Conservation (phyloP, 2,888 invertebrate genomes). For the Pammene aurita region DNA sequence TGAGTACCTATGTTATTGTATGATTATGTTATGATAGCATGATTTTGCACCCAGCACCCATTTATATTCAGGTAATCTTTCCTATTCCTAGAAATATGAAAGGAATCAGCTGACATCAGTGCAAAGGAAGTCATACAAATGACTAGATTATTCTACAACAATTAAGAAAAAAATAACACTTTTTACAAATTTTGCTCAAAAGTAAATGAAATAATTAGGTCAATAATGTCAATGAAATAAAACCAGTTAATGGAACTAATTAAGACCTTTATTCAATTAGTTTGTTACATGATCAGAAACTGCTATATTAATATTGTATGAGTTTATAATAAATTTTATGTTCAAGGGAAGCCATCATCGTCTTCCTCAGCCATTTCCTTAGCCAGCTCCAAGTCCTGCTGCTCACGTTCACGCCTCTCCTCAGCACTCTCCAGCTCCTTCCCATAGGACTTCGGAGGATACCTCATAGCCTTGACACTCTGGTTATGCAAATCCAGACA, state of each 20-base stretch:
- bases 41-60: too few species aligned
- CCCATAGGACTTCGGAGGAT: slow-evolving; percentile 99
- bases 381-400: slow-evolving; percentile 99
- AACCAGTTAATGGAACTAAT: slow-evolving; percentile 1
- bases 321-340: slow-evolving; percentile 6
- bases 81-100: too few species aligned
- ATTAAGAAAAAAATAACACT: too few species aligned
- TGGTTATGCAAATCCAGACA: slow-evolving; percentile 99
- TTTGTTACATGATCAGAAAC: slow-evolving; percentile 25
- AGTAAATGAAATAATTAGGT: too few species aligned
- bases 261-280: slow-evolving; percentile 24
- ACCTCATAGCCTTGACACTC: slow-evolving; percentile 99
- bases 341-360: slow-evolving; percentile 91
- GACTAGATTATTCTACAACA: too few species aligned
- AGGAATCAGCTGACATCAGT: too few species aligned
- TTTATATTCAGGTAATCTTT: too few species aligned
- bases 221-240: neutral
- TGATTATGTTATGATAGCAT: too few species aligned
- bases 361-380: slow-evolving; percentile 99
- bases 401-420: slow-evolving; percentile 97
- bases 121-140: too few species aligned
- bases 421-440: slow-evolving; percentile 99
- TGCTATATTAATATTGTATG: slow-evolving; percentile 29
- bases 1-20: too few species aligned
- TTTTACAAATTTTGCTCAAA: too few species aligned